Base-by-base conservation (phyloP, 2,113 vertebrate genomes). In the Hydrolagus affinis region DNA sequence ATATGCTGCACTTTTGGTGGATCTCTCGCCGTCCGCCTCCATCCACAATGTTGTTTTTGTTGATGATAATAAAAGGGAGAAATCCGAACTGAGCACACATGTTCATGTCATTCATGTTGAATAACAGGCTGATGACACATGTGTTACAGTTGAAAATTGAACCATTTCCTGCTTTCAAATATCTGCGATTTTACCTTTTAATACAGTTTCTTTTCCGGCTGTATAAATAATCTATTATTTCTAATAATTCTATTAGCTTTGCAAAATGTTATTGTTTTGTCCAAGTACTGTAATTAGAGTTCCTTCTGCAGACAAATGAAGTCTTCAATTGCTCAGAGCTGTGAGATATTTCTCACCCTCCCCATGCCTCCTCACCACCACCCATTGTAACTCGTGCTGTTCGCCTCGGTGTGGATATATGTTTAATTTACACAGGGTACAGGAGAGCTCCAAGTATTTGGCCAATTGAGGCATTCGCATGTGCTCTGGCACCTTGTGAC, bases 1-100 rank as follows among this genome's bases (percentile, higher is more conserved):
- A 86, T 93, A 93, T 93, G 88, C 89, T 89, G 93, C 89, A 93
- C 94, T 94, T 94, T 94, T 93, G 93, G 93, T 92, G 93, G 90
- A 92, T 93, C 90, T 92, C 91, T 66, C 66, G 60, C 78, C 11
- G 90, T 90, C 90, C 88, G 90, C 88, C 91, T 94, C 92, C 90
- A 90, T 94, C 86, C 89, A 88, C 89, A 89, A 86, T 87, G 90
- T 86, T 19, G 30, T 89, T 90, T 89, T 89, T 89, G 88, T 87
- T 87, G 74, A 64, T 88, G 86, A 86, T 86, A 77, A 89, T 87
- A 86, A 90, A 89, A 70, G 77, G 88, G 85, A 93, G 91, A 92
- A 94, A 93, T 91, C 62, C 32, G 78, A 83, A 68, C 78, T 60
- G 19, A 66, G 62, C 62, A 21, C 78, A 68, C 32, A 62, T 83